These are phyloP conservation scores for Diabrotica virgifera DNA, from an alignment of 1,140 invertebrate species.

Conservation along the genomic window DNA sequence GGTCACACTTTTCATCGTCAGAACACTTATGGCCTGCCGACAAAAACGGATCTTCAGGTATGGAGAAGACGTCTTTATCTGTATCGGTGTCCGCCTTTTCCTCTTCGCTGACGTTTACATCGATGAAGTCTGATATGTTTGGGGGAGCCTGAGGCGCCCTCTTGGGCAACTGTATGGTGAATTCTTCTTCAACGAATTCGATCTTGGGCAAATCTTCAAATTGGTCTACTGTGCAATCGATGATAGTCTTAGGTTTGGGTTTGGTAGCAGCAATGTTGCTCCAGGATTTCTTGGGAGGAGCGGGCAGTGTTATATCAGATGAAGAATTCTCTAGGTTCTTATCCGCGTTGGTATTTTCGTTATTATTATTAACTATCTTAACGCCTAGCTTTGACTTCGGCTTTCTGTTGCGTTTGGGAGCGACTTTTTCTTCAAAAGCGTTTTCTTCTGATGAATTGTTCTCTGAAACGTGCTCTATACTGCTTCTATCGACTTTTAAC, in stretches of 20 bases:
- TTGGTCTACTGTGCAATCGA: constrained; percentile 24
- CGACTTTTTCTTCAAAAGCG: constrained; percentile 30
- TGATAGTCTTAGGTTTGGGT: constrained; percentile 22
- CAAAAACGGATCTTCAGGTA: constrained; percentile 20
- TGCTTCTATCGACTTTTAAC: constrained; percentile 5
- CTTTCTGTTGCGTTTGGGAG: constrained; percentile 38
- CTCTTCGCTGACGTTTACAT: constrained; percentile 31
- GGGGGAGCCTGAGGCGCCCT: constrained; percentile 18
- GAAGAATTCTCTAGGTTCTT: constrained; percentile 14
- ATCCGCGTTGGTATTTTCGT: constrained; percentile 27
- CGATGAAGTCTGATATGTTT: constrained; percentile 29
- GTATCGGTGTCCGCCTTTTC: constrained; percentile 9
- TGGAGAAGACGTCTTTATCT: constrained; percentile 1
- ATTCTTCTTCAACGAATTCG: constrained; percentile 28
- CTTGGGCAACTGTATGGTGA: constrained; percentile 29
- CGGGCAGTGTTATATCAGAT: constrained; percentile 22
- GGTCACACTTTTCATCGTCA: constrained; percentile 41
- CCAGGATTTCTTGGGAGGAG: constrained; percentile 37
- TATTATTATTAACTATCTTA: constrained; percentile 35
- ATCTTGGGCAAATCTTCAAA: constrained; percentile 19
- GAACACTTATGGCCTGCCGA: constrained; percentile 43
- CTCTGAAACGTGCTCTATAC: constrained; percentile 17
- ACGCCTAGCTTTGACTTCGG: constrained; percentile 46
- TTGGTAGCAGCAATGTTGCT: constrained; percentile 36
- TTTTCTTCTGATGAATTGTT: constrained; percentile 37